Evolutionary conservation across 1,140 invertebrate species (phyloP), one percentile per base, ranked within the genome.

Genomic region (Brevipalpus yothersi): DNA sequence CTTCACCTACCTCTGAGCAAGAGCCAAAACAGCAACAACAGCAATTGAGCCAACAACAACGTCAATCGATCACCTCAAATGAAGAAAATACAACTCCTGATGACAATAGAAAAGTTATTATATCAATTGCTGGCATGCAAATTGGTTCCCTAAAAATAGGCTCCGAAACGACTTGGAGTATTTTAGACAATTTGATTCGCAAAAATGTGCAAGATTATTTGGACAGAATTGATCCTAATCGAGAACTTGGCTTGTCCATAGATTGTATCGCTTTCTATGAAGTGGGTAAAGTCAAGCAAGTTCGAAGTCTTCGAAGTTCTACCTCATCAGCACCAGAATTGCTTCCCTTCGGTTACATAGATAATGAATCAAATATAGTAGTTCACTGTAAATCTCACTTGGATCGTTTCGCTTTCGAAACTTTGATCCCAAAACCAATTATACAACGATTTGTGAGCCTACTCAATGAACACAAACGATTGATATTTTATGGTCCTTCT

Each of bases 401-500:
- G 39, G 93, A 94, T 63, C 86, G 87, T 61, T 73, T 97, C 56
- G 86, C 88, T 0, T 92, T 97, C 69, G 90, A 97, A 69, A 93
- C 88, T 21, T 76, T 97, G 47, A 94, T 96, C 70, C 92, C 93
- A 60, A 87, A 91, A 72, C 85, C 87, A 63, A 91, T 96, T 65
- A 82, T 95, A 56, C 88, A 95, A 73, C 80, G 91, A 70, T 88
- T 90, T 65, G 78, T 90, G 7, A 82, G 85, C 7, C 73, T 94
- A 49, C 70, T 98, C 54, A 81, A 83, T 23, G 90, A 96, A 68
- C 89, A 96, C 72, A 75, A 89, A 42, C 75, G 92, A 19, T 81
- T 98, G 40, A 93, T 97, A 54, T 72, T 98, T 3, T 94, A 89
- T 74, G 94, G 94, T 0, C 89, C 92, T 2, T 91, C 86, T 68